Evolutionary conservation across 2,113 vertebrate genomes (phyloP).

Genomic region (Capreolus pygargus): DNA sequence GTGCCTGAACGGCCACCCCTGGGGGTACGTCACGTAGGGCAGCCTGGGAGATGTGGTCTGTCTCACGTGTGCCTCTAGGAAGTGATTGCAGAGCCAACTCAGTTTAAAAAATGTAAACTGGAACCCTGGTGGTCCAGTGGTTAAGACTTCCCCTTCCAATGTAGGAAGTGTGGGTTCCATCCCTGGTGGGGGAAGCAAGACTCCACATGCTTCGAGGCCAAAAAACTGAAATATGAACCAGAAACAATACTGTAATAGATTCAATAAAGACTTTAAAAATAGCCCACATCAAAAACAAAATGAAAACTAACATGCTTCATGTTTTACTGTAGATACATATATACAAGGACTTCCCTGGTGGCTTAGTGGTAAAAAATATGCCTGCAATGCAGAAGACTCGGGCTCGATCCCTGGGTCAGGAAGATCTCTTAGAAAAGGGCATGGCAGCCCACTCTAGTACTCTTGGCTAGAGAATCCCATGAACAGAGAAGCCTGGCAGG

Average conservation of each 20-base stretch:
- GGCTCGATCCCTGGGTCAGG: neutral
- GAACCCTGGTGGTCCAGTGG: neutral
- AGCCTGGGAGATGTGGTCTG: neutral
- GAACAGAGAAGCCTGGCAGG: neutral
- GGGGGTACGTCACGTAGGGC: accelerated
- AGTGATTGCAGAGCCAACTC: neutral
- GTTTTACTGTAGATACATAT: neutral
- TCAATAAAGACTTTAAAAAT: neutral
- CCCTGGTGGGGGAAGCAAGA: neutral
- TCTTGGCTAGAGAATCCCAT: neutral
- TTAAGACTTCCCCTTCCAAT: neutral
- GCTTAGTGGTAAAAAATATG: neutral
- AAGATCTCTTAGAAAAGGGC: neutral
- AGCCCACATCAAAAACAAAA: neutral
- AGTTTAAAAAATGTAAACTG: neutral
- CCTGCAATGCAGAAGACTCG: neutral
- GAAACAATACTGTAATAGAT: neutral
- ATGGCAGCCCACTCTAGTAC: neutral
- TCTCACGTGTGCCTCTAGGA: too few relatives aligned
- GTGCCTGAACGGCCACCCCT: neutral
- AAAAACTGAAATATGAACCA: neutral
- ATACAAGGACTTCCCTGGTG: neutral
- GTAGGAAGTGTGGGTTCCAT: neutral
- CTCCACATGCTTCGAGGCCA: neutral
- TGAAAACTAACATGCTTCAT: neutral